Base-by-base conservation (phyloP, 2,797 vertebrate genomes). In the Coccyzus lansbergi region DNA sequence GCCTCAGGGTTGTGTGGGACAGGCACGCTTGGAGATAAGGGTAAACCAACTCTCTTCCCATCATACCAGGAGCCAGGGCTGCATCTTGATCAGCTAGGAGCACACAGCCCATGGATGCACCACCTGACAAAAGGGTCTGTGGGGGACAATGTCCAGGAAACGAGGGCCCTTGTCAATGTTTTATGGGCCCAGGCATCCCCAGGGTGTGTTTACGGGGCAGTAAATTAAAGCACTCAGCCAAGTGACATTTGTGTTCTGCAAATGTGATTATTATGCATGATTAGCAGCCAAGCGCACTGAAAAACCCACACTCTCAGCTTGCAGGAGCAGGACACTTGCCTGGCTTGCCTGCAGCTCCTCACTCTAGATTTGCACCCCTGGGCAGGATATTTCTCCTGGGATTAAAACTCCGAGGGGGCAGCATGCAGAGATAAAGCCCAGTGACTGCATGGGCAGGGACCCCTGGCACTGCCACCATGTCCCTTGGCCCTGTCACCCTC, bases 261-360 rank as follows among this genome's bases (percentile, higher is more conserved):
- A 96, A 97, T 97, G 96, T 34, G 85, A 96, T 95, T 97, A 96
- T 96, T 95, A 96, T 96, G 97, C 97, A 94, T 96, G 96, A 97
- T 97, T 97, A 97, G 95, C 95, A 93, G 96, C 95, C 91, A 96
- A 97, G 95, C 70, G 83, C 92, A 71, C 92, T 96, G 97, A 94
- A 96, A 95, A 97, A 88, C 88, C 94, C 91, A 96, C 92, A 70
- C 91, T 77, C 15, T 6, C 40, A 52, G 84, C 4, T 11, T 3
- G 10, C 48, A 4, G 89, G 63, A 90, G 92, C 12, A 2, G 86
- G 88, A 88, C 21, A 16, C 68, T 80, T 1, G 67, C 83, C 69
- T 46, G 87, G 75, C 48, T 63, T 51, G 84, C 72, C 74, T 28
- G 51, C 10, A 1, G 62, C 74, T 49, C 51, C 31, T 40, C 0